Conservation (phyloP, 23 tunicate genomes). For the Clavelina lepadiformis region DNA sequence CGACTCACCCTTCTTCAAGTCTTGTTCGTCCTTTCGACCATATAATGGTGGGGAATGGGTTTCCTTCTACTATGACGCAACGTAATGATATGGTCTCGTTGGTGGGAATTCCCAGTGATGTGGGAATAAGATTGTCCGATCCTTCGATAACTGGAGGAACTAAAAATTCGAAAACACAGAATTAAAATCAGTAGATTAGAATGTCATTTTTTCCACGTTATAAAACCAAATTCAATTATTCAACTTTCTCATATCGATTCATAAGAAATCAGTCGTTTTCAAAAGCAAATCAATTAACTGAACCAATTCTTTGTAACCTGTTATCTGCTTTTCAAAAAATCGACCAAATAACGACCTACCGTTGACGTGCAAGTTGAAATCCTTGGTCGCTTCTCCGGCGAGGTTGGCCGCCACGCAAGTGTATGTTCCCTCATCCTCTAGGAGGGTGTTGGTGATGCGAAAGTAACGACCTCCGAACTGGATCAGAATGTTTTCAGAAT, state of each 20-base stretch:
- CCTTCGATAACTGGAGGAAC: slow-evolving; percentile 88
- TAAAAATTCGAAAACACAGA: slow-evolving; percentile 12
- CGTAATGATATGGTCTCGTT: slow-evolving; percentile 52
- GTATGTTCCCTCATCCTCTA: slow-evolving; percentile 78
- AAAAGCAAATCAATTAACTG: no score
- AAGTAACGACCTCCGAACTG: slow-evolving; percentile 59
- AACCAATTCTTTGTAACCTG: no score
- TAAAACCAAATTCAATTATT: no score
- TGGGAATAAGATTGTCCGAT: slow-evolving; percentile 39
- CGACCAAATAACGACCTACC: slow-evolving; percentile 21
- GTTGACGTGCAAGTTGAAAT: slow-evolving; percentile 60
- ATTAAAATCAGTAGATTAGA: no score
- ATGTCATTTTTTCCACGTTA: no score
- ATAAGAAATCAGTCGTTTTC: no score
- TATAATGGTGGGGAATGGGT: slow-evolving; percentile 71
- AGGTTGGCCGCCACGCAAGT: slow-evolving; percentile 82
- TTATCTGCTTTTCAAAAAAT: no score
- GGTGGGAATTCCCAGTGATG: slow-evolving; percentile 56
- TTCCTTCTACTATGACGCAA: slow-evolving; percentile 73
- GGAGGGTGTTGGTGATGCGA: slow-evolving; percentile 26
- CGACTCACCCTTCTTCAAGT: slow-evolving; percentile 44
- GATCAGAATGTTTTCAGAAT: neutral
- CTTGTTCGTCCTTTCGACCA: slow-evolving; percentile 72
- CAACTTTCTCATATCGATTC: no score
- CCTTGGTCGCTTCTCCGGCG: slow-evolving; percentile 75